phyloP scores from a whole-genome alignment of 2,888 invertebrate species.

The Volucella inflata region DNA sequence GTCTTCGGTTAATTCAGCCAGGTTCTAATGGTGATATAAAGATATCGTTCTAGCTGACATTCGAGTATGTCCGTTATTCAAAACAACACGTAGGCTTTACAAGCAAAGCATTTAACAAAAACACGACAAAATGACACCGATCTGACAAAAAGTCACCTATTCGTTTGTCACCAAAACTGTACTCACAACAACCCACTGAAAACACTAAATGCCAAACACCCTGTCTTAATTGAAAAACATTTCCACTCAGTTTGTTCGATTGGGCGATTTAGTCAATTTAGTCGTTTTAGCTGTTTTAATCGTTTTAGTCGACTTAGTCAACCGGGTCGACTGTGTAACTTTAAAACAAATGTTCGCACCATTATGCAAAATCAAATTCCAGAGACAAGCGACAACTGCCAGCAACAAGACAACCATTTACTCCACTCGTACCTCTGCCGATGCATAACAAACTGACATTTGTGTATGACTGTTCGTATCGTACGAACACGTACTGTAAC shows the following conservation, averaged over 20 bases:
- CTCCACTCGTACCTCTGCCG: constrained; percentile 4
- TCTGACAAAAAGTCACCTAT: constrained; percentile 60
- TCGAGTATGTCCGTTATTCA: no score
- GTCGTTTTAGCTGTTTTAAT: no score
- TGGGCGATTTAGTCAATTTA: neutral
- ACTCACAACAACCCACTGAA: constrained; percentile 45
- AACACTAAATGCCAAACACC: constrained; percentile 48
- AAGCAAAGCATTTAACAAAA: constrained; percentile 49
- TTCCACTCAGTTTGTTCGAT: constrained; percentile 21
- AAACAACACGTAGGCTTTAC: neutral
- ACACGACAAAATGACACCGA: constrained; percentile 67
- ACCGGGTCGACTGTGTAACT: no score
- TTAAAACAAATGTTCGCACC: constrained; percentile 22
- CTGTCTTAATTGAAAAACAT: constrained; percentile 51
- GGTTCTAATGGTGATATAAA: no score
- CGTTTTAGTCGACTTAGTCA: no score
- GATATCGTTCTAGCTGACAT: no score
- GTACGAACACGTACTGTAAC: neutral
- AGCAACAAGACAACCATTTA: constrained; percentile 64
- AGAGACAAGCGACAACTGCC: constrained; percentile 46
- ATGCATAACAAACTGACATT: constrained; percentile 28
- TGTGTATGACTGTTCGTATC: neutral
- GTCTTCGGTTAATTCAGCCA: no score
- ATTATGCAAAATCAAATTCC: constrained; percentile 66
- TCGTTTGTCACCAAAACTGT: constrained; percentile 28